A percentile compares a stretch with the other conserved stretches of the same genome.
These are phyloP conservation scores for Monomorium pharaonis DNA, from an alignment of 1,140 invertebrate species.

Conservation along the genomic window DNA sequence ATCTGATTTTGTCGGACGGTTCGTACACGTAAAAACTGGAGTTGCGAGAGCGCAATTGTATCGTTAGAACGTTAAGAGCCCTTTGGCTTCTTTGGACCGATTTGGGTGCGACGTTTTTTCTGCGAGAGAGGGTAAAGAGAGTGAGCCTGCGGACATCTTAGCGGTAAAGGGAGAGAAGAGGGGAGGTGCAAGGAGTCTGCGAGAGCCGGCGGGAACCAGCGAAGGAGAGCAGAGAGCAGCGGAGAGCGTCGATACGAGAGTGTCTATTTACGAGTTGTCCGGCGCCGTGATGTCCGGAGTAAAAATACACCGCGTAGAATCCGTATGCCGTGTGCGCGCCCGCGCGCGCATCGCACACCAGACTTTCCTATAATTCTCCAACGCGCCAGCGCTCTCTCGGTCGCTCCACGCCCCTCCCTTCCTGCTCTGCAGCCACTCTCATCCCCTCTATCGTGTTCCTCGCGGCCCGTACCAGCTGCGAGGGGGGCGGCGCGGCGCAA, in stretches of 20 bases:
- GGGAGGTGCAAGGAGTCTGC: conserved; percentile 17
- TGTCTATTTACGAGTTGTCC: conserved; percentile 86
- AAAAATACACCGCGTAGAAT: conserved; percentile 83
- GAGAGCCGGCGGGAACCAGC: conserved; percentile 65
- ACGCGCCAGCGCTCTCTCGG: conserved; percentile 52
- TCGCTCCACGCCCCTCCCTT: not conserved
- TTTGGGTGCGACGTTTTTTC: not conserved
- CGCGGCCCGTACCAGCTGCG: not conserved
- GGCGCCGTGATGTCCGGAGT: conserved; percentile 85
- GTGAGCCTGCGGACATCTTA: not conserved
- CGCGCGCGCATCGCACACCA: conserved; percentile 40
- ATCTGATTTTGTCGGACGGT: not conserved
- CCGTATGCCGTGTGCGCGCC: conserved; percentile 71
- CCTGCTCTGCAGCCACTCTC: not conserved
- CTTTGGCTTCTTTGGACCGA: not conserved
- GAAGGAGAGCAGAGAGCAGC: conserved; percentile 69
- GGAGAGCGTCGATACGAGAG: conserved; percentile 75
- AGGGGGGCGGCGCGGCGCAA: not conserved
- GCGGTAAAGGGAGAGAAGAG: not conserved
- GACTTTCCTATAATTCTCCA: conserved; percentile 75
- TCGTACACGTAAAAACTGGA: not conserved
- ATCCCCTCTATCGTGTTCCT: not conserved
- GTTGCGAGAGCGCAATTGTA: not conserved
- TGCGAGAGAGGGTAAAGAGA: not conserved
- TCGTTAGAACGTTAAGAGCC: not conserved